phyloP scores from a whole-genome alignment of 1,140 invertebrate species.

The Lycorma delicatula region DNA sequence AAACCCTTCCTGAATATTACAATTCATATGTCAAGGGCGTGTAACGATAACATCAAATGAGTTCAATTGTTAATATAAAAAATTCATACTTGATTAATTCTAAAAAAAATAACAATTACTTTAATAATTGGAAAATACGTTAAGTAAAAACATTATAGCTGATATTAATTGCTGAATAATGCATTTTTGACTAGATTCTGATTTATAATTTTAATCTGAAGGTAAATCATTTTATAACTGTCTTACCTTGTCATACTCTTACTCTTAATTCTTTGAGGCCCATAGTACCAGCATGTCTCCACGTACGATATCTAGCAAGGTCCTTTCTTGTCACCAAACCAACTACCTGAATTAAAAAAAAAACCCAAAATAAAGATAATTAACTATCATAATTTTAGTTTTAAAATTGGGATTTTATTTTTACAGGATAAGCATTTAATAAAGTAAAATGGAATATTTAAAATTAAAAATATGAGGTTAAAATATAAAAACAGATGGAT shows the following conservation, averaged over 20 bases:
- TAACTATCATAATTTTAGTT: neutral
- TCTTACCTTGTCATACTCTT: slow-evolving; percentile 31
- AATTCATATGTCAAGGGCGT: too few species aligned
- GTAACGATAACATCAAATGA: neutral
- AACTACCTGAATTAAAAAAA: slow-evolving; percentile 44
- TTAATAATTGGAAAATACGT: neutral
- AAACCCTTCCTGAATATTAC: too few species aligned
- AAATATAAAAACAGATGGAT: too few species aligned
- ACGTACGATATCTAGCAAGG: slow-evolving; percentile 71
- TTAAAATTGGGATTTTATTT: neutral
- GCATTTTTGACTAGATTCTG: neutral
- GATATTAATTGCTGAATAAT: neutral
- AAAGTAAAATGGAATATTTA: neutral
- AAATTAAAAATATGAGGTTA: too few species aligned
- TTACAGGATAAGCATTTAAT: neutral
- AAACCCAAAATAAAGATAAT: too few species aligned
- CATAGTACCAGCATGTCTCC: slow-evolving; percentile 64
- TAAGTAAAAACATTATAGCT: neutral
- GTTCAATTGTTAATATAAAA: neutral
- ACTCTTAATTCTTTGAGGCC: slow-evolving; percentile 66
- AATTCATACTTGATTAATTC: neutral
- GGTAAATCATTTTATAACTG: too few species aligned
- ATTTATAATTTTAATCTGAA: too few species aligned
- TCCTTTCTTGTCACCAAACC: slow-evolving; percentile 94
- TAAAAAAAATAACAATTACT: neutral